Base-by-base conservation (phyloP, 1,140 invertebrate genomes). In the Dermatophagoides farinae region DNA sequence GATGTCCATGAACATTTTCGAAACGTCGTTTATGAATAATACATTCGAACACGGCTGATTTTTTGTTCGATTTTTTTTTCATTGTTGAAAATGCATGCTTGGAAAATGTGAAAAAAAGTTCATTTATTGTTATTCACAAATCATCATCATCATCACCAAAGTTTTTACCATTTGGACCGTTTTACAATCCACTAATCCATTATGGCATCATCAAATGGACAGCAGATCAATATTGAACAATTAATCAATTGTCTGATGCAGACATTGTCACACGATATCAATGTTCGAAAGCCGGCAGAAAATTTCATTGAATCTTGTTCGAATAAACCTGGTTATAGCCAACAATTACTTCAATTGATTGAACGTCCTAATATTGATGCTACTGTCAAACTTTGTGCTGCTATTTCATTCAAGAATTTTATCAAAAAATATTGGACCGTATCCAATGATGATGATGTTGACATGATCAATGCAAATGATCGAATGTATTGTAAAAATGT, bases 381-480 rank as follows among this genome's bases (percentile, higher is more conserved):
- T 62, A 70, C 83, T 8, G 84, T 95, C 51, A 77, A 88, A 67
- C 76, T 91, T 46, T 84, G 88, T 41, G 87, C 86, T 50, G 82
- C 90, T 47, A 83, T 97, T 65, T 83, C 85, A 16, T 93, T 98
- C 68, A 98, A 98, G 72, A 98, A 98, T 73, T 93, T 84, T 71
- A 80, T 96, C 8, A 96, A 95, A 72, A 76, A 88, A 58, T 92
- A 96, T 74, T 98, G 93, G 93, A 6, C 39, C 40, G 49, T 54
- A 54, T 40, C 52, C 41, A 65, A 66, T 31, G 62, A 88, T 83
- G 80, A 83, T 53, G 86, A 86, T 74, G 74, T 76, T 8, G 83
- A 93, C 74, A 79, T 81, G 64, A 91, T 97, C 66, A 83, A 88
- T 69, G 71, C 71, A 49, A 75, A 80, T 62, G 90, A 96, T 72